phyloP scores from a whole-genome alignment of 2,113 vertebrate genomes.

The Piliocolobus tephrosceles region DNA sequence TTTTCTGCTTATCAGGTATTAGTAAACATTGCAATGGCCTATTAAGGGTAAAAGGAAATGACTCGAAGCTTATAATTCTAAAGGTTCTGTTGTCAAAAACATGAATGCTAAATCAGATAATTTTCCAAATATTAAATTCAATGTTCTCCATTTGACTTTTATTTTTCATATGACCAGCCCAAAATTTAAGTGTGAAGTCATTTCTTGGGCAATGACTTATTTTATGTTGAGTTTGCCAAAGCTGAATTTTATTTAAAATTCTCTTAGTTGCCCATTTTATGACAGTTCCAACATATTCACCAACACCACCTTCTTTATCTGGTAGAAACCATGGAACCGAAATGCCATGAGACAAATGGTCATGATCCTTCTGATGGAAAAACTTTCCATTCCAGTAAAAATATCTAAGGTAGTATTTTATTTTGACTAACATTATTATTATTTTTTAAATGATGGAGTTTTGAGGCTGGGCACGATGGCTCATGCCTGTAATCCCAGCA shows the following conservation, averaged over 20 bases:
- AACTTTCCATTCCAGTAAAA: neutral
- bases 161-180: neutral
- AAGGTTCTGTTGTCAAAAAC: neutral
- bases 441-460: too few species aligned
- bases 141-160: neutral
- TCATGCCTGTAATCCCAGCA: too few species aligned
- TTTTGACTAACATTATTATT: too few species aligned
- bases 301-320: neutral
- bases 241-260: slow-evolving; percentile 32
- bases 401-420: neutral
- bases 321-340: neutral
- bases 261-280: slow-evolving; percentile 11
- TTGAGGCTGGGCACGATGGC: too few species aligned
- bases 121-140: slow-evolving; percentile 10
- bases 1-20: neutral
- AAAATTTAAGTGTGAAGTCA: slow-evolving; percentile 24
- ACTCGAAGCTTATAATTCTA: neutral
- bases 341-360: neutral
- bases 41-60: neutral
- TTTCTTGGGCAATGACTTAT: neutral
- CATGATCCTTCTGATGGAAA: neutral
- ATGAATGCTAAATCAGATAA: neutral
- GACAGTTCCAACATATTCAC: slow-evolving; percentile 26
- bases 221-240: slow-evolving; percentile 22
- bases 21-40: neutral